Percentiles rank a stretch among this genome's conserved stretches.
Conservation (phyloP, 2,888 invertebrate species). For the Leucophenga montana region DNA sequence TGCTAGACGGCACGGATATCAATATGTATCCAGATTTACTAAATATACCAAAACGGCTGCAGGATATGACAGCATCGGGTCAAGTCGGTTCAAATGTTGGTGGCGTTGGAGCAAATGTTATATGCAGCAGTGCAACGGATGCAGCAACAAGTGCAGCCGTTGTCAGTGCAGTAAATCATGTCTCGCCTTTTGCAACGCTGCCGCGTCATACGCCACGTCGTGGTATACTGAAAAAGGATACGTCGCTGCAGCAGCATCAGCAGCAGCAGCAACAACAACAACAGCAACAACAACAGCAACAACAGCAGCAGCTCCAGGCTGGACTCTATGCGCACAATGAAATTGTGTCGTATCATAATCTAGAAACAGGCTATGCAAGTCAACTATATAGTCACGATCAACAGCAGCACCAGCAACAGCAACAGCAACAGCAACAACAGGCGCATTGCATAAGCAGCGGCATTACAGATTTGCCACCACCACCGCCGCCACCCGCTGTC, state of each 20-base stretch:
- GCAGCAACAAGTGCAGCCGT: conserved; percentile 45
- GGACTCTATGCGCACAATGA: conserved; percentile 72
- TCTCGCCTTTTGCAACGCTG: conserved; percentile 74
- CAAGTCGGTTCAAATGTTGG: no score
- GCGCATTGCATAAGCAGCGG: conserved; percentile 28
- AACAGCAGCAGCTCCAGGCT: conserved; percentile 46
- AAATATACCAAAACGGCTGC: conserved; percentile 78
- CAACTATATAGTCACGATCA: conserved; percentile 55
- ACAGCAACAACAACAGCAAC: conserved; percentile 38
- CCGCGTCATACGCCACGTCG: conserved; percentile 73
- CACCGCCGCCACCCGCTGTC: conserved; percentile 63
- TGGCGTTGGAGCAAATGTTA: no score
- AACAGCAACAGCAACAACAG: conserved; percentile 53
- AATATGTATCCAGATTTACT: conserved; percentile 87
- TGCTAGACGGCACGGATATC: conserved; percentile 76
- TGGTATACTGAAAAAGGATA: conserved; percentile 72
- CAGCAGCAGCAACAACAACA: conserved; percentile 44
- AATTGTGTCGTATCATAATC: conserved; percentile 72
- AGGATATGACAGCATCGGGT: conserved; percentile 56
- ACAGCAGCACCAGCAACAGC: conserved; percentile 50
- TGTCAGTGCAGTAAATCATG: conserved; percentile 56
- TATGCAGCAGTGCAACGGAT: conserved; percentile 22
- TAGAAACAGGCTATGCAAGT: conserved; percentile 67
- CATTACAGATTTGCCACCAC: conserved; percentile 59
- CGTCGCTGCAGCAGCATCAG: conserved; percentile 62